Evolutionary conservation across 2,888 invertebrate genomes (phyloP), one percentile per base, ranked within the genome.

Genomic region (Thysanoteuthis rhombus): DNA sequence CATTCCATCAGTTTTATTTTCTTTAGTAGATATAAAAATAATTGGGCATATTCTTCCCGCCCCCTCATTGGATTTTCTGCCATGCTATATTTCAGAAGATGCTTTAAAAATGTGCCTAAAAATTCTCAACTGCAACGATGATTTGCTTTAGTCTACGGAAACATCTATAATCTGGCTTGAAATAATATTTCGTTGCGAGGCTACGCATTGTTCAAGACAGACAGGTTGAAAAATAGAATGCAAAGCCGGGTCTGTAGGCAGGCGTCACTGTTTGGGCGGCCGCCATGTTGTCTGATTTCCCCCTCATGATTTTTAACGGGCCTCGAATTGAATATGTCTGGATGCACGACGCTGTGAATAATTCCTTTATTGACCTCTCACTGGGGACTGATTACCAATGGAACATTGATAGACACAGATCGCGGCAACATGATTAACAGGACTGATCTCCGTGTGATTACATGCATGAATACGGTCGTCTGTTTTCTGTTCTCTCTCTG

Each of bases 201-300:
- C 36, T 75, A 75, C 75, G n/a, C n/a, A 75, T 75, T 75, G 75
- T 75, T 75, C 75, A n/a, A 36, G 16, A 36, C 75, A 75, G 36
- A 36, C 75, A 75, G 75, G 75, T 75, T 75, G 75, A 75, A n/a
- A 75, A 75, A 75, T 16, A 75, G n/a, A 75, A 75, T 75, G 75
- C n/a, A 75, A n/a, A 10, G n/a, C 12, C 12, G n/a, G 75, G n/a
- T 75, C 75, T 16, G 36, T 36, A n/a, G 75, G n/a, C 75, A 3
- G 75, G 75, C 75, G n/a, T 75, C n/a, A 36, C 75, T n/a, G 75
- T 75, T 36, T 75, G 75, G 4, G 16, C 12, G 16, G 75, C n/a
- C 75, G 75, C 75, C 75, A n/a, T 75, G n/a, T n/a, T 75, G 75
- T 75, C 75, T 75, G 75, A 75, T 75, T 75, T 75, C n/a, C n/a